phyloP scores from a whole-genome alignment of 2,113 vertebrate genomes.

The Typhlomys cinereus region DNA sequence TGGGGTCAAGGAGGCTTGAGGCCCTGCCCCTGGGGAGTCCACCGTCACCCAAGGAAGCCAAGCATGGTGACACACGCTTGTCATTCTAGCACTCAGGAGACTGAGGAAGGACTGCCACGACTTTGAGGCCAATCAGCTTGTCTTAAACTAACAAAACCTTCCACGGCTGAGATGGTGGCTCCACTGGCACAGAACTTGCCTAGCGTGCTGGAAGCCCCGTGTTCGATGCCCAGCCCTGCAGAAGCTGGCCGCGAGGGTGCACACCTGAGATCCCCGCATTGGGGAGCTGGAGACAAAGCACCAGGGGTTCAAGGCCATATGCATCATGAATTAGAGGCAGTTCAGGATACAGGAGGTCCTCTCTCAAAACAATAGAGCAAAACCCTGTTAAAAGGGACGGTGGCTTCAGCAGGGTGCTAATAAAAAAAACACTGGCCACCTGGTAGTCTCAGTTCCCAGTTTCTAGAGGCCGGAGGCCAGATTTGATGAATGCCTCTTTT shows the following conservation, averaged over 20 bases:
- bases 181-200: rapidly evolving
- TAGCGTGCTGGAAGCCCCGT: background rate
- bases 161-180: no score
- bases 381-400: background rate
- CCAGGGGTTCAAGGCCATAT: background rate
- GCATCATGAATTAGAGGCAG: background rate
- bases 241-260: no score
- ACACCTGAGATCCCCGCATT: no score
- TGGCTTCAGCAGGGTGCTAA: background rate
- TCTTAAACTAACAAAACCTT: background rate
- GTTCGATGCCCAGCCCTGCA: background rate
- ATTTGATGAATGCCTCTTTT: background rate
- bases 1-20: background rate
- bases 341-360: background rate
- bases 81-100: background rate
- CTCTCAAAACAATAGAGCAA: background rate
- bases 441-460: background rate
- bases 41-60: background rate
- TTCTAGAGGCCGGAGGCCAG: background rate
- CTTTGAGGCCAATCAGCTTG: background rate
- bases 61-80: no score
- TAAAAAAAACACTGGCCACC: background rate
- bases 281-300: background rate
- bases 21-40: background rate
- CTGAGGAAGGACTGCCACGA: background rate